Conservation (phyloP, 1,140 invertebrate species). For the Grapholita molesta region DNA sequence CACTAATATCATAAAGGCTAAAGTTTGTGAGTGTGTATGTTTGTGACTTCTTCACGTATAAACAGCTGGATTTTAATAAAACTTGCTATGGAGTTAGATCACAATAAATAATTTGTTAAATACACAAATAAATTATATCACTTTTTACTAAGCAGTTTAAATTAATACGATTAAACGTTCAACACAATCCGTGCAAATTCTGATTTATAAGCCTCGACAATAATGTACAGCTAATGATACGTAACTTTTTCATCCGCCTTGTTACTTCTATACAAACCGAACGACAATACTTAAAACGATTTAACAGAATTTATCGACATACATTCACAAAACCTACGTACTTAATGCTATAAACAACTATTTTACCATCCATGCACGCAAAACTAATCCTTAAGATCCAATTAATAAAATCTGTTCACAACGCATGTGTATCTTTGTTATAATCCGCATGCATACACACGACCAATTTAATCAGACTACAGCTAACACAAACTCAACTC, state of each 20-base stretch:
- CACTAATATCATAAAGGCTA: too few species aligned
- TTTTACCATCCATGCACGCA: background rate
- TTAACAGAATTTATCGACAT: constrained; percentile 15
- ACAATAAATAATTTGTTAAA: background rate
- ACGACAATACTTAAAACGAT: constrained; percentile 13
- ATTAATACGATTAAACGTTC: constrained; percentile 4
- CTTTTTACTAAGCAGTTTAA: background rate
- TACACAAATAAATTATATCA: constrained; percentile 1
- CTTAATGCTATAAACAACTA: background rate
- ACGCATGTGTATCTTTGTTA: background rate
- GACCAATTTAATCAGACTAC: background rate
- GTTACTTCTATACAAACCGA: constrained; percentile 15
- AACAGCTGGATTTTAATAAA: too few species aligned
- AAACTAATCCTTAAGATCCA: background rate
- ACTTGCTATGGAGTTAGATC: too few species aligned
- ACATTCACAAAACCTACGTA: constrained; percentile 11
- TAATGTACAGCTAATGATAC: constrained; percentile 14
- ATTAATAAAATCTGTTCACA: background rate
- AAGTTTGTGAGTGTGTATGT: too few species aligned
- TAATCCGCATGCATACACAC: background rate
- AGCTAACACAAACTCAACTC: background rate
- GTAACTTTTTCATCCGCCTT: constrained; percentile 13
- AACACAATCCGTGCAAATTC: background rate
- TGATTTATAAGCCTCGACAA: constrained; percentile 3
- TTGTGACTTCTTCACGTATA: too few species aligned